These are phyloP conservation scores for Sinocyclocheilus grahami DNA, from an alignment of 2,113 vertebrate species.

Conservation along the genomic window DNA sequence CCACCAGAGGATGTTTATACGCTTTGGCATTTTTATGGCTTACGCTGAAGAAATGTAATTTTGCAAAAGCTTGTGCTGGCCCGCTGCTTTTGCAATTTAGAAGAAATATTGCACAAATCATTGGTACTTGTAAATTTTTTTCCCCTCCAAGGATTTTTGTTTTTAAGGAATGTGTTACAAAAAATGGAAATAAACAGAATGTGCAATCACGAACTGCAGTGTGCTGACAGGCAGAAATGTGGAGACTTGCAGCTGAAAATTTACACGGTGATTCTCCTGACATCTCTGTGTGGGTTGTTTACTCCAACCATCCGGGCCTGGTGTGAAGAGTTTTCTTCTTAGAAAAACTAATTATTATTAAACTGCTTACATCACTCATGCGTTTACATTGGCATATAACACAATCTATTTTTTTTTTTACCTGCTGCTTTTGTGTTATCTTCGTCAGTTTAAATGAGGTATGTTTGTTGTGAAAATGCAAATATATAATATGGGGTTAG, in stretches of 20 bases:
- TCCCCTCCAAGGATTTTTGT: conserved; percentile 62
- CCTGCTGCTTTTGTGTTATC: conserved; percentile 60
- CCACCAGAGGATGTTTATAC: conserved; percentile 66
- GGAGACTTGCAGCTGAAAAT: conserved; percentile 62
- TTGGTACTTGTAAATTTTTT: conserved; percentile 60
- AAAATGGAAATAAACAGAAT: conserved; percentile 53
- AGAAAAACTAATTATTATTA: conserved; percentile 68
- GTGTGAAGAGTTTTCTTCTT: conserved; percentile 75
- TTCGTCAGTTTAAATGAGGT: conserved; percentile 58
- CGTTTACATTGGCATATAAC: conserved; percentile 60
- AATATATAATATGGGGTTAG: conserved; percentile 61
- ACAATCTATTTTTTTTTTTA: conserved; percentile 56
- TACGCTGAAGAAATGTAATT: conserved; percentile 53
- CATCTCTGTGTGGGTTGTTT: conserved; percentile 59
- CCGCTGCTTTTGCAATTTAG: conserved; percentile 64
- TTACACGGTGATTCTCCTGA: conserved; percentile 48
- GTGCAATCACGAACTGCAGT: conserved; percentile 29
- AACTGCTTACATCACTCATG: conserved; percentile 55
- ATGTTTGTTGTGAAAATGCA: conserved; percentile 53
- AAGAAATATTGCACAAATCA: conserved; percentile 56
- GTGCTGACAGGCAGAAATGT: conserved; percentile 60
- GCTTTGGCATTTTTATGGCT: conserved; percentile 45
- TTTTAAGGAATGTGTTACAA: conserved; percentile 64
- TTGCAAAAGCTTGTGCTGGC: conserved; percentile 52
- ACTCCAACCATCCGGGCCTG: conserved; percentile 61